Conservation (phyloP, 2,888 invertebrate genomes). For the Spialia ferax region DNA sequence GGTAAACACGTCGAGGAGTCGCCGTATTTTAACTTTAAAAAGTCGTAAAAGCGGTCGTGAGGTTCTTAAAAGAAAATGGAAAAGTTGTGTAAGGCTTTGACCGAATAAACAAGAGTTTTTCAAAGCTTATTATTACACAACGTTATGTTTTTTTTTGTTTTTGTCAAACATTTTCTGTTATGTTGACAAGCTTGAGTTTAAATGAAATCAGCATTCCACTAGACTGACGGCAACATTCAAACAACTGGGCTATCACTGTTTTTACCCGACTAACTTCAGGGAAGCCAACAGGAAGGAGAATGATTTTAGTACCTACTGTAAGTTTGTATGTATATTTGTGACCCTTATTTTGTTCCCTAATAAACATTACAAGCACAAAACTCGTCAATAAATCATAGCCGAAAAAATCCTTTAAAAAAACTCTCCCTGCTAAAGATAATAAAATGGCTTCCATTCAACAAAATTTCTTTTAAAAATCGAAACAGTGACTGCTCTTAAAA, state of each 20-base stretch:
- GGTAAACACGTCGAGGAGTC: conserved; percentile 29
- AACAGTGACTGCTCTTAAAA: conserved; percentile 12
- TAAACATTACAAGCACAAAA: neutral
- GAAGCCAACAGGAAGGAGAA: too few species aligned
- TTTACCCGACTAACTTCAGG: too few species aligned
- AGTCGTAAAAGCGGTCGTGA: conserved; percentile 45
- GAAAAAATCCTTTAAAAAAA: neutral
- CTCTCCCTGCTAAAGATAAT: neutral
- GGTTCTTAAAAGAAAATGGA: conserved; percentile 52
- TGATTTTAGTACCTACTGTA: too few species aligned
- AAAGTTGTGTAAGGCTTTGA: conserved; percentile 54
- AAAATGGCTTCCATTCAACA: conserved; percentile 3
- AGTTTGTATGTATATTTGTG: too few species aligned
- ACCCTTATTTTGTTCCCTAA: neutral
- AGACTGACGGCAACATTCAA: neutral
- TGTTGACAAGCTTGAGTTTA: neutral
- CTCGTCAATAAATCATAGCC: neutral
- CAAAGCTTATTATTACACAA: conserved; percentile 29
- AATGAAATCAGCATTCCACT: neutral
- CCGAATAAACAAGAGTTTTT: conserved; percentile 51
- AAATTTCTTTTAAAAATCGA: conserved; percentile 25
- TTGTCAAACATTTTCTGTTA: neutral
- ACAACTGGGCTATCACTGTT: neutral
- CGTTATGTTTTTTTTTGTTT: neutral
- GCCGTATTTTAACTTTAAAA: conserved; percentile 42